Base-by-base conservation (phyloP, 2,888 invertebrate species). In the Pollenia angustigena region DNA sequence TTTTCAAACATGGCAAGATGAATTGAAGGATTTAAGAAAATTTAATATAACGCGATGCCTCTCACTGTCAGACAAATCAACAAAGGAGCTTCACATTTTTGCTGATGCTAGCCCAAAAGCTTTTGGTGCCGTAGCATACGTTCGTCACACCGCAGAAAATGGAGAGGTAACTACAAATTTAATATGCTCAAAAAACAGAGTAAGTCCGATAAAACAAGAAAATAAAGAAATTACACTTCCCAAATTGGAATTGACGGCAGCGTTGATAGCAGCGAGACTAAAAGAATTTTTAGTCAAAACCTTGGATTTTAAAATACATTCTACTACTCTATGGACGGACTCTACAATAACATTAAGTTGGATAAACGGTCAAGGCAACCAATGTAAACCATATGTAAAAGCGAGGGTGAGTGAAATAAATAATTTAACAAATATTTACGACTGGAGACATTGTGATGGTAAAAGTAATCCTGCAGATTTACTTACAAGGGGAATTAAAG, bases 71-170 rank as follows among this genome's bases (percentile, higher is more conserved):
- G 54, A 12, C 12, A 48, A 75, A 16, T 50, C 16, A 40, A 64
- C 12, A 16, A 78, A 54, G 12, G 66, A 72, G 10, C 12, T 82
- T 9, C 79, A 79, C 44, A 82, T 85, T 18, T 85, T 81, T 69
- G 74, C 85, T 0, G 85, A 85, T 56, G 85, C 75, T 11, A 88
- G 85, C 52, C 85, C 85, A 46, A 62, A 66, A 48, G 88, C 87
- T 2, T 88, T 83, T 64, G 83, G 85, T 56, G 85, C 69, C 10
- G 85, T 87, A n/a, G 80, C 87, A 52, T 87, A 81, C 72, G 18
- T 87, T n/a, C 66, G 83, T 23, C 58, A 81, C 10, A 16, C 54
- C 18, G 7, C 69, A 62, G 16, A 16, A 16, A 42, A 42, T 18
- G 71, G 71, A n/a, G 9, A 14, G 10, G 52, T 86, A 42, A 58